Percentiles rank a stretch among this genome's conserved stretches.
phyloP scores from a whole-genome alignment of 2,797 vertebrate genomes.

The Emys orbicularis region DNA sequence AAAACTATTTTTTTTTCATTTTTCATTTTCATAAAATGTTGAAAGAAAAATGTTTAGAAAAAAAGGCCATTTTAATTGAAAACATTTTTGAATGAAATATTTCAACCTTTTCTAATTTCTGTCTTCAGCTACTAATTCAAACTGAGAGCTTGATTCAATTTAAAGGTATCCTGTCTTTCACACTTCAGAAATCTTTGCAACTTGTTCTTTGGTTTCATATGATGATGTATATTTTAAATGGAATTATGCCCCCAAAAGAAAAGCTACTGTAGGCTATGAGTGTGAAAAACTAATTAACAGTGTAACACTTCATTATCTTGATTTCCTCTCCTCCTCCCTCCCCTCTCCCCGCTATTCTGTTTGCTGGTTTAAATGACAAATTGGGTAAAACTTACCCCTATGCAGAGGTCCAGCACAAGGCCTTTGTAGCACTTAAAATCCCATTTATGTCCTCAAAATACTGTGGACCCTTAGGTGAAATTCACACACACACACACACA shows the following conservation, averaged over 20 bases:
- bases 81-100: neutral
- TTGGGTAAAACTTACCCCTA: neutral
- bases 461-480: neutral
- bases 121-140: neutral
- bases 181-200: neutral
- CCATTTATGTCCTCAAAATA: neutral
- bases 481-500: neutral
- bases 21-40: neutral
- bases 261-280: neutral
- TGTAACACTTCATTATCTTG: neutral
- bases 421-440: fast-evolving
- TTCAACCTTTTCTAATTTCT: neutral
- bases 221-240: neutral
- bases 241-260: neutral
- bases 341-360: neutral
- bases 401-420: neutral
- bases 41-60: neutral
- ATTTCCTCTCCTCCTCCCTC: neutral
- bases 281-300: neutral
- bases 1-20: neutral
- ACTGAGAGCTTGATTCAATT: neutral
- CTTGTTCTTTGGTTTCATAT: neutral
- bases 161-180: neutral
- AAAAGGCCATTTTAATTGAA: too few relatives aligned
- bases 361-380: neutral